Conservation (phyloP, 2,797 vertebrate species). For the Telmatherina bonti region DNA sequence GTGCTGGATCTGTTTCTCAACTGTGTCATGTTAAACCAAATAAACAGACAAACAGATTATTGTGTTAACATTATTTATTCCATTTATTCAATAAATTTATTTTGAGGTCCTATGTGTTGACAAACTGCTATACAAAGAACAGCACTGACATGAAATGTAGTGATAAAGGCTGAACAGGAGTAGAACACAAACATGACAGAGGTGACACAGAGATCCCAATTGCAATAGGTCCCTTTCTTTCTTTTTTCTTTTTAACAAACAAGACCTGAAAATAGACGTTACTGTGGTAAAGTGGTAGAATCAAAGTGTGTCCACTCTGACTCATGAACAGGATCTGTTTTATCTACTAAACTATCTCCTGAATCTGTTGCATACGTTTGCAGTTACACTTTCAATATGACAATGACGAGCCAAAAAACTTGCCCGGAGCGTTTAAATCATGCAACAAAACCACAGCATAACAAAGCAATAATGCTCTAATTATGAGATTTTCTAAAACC, state of each 20-base stretch:
- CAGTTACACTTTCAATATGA: slow-evolving; percentile 42
- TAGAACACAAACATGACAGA: slow-evolving; percentile 50
- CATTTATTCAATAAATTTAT: slow-evolving; percentile 76
- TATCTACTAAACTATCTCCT: slow-evolving; percentile 21
- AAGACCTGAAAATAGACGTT: slow-evolving; percentile 48
- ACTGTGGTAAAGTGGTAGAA: slow-evolving; percentile 53
- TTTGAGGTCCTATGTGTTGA: slow-evolving; percentile 65
- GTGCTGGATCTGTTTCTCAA: background rate
- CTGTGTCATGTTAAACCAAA: slow-evolving; percentile 10
- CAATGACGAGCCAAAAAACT: slow-evolving; percentile 27
- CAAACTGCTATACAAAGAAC: slow-evolving; percentile 64
- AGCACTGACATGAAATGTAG: slow-evolving; percentile 63
- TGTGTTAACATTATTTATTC: slow-evolving; percentile 62
- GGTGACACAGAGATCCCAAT: slow-evolving; percentile 43
- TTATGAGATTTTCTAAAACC: slow-evolving; percentile 32
- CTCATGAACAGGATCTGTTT: slow-evolving; percentile 15
- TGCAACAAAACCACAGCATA: slow-evolving; percentile 57
- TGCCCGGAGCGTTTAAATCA: slow-evolving; percentile 40
- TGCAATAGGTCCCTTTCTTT: slow-evolving; percentile 9
- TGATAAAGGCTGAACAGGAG: slow-evolving; percentile 47
- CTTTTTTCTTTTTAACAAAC: slow-evolving; percentile 36
- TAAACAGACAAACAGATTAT: slow-evolving; percentile 1
- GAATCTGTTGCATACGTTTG: slow-evolving; percentile 51
- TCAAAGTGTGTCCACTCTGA: slow-evolving; percentile 11
- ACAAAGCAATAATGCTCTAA: slow-evolving; percentile 39